Conservation (phyloP, 2,113 vertebrate genomes). For the Dipodomys ordii region DNA sequence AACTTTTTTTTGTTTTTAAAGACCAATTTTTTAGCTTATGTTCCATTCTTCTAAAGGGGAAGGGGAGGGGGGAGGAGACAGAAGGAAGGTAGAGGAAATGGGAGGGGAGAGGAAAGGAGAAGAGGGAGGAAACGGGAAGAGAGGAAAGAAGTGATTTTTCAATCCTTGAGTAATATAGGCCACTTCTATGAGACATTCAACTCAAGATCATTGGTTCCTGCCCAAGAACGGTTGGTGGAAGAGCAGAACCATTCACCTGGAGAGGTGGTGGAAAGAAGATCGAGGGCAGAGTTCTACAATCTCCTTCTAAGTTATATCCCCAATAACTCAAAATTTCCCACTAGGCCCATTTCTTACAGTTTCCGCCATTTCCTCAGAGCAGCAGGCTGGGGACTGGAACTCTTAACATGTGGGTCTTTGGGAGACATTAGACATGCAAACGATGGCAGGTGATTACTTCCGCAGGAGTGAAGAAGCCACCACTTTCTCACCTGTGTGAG, state of each 20-base stretch:
- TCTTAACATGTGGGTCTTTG: neutral
- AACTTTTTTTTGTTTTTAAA: slow-evolving; percentile 47
- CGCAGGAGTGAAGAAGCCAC: no score
- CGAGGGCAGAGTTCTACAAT: neutral
- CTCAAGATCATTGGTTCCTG: neutral
- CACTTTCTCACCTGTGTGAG: no score
- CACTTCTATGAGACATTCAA: slow-evolving; percentile 29
- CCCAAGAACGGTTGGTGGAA: neutral
- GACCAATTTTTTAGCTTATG: neutral
- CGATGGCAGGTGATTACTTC: no score
- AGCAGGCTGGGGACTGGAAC: neutral
- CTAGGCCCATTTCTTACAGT: neutral
- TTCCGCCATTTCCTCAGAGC: neutral
- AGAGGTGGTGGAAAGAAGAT: neutral
- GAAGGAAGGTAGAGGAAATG: neutral
- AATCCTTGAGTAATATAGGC: neutral
- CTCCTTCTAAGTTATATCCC: neutral
- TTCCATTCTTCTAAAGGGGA: neutral
- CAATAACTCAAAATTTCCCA: neutral
- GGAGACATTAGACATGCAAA: neutral
- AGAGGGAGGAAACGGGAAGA: neutral
- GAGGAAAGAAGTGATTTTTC: neutral
- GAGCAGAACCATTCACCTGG: neutral
- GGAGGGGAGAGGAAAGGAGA: neutral
- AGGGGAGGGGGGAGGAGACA: neutral